A percentile compares a stretch with the other conserved stretches of the same genome.
Evolutionary conservation across 2,888 invertebrate species (phyloP).

Genomic region (Ophion slaviceki): DNA sequence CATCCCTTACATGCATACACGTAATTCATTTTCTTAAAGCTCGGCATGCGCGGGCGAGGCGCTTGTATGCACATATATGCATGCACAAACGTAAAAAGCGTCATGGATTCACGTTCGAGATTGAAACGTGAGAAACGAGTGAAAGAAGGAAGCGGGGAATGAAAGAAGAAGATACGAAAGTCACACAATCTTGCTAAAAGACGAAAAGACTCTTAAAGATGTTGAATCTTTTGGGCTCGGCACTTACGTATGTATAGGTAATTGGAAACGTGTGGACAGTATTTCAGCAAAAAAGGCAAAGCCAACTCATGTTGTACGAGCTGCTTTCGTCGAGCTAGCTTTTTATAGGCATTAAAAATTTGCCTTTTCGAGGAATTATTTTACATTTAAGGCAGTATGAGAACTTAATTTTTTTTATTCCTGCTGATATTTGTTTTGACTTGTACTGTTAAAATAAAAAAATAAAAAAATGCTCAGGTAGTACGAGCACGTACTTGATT

Average conservation of each 20-base stretch:
- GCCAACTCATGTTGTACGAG: background rate
- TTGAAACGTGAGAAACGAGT: slow-evolving; percentile 37
- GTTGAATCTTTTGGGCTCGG: slow-evolving; percentile 9
- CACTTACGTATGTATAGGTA: background rate
- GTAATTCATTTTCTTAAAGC: slow-evolving; percentile 50
- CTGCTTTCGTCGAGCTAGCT: no score
- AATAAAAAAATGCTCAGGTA: background rate
- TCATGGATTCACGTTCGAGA: slow-evolving; percentile 45
- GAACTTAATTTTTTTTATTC: no score
- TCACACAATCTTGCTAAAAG: slow-evolving; percentile 15
- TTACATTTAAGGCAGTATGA: no score
- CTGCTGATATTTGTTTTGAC: background rate
- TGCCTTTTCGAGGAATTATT: no score
- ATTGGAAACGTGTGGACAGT: slow-evolving; percentile 10
- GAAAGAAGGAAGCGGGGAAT: slow-evolving; percentile 29
- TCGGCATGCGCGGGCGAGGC: background rate
- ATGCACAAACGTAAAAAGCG: background rate
- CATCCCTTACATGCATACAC: slow-evolving; percentile 37
- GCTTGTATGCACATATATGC: background rate
- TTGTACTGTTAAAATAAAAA: background rate
- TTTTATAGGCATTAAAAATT: no score
- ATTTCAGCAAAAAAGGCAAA: background rate
- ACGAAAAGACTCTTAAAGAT: slow-evolving; percentile 32
- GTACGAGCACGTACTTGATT: no score
- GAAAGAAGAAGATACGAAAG: slow-evolving; percentile 34